phyloP scores from a whole-genome alignment of 2,888 invertebrate genomes.

The Nephrotoma flavescens region DNA sequence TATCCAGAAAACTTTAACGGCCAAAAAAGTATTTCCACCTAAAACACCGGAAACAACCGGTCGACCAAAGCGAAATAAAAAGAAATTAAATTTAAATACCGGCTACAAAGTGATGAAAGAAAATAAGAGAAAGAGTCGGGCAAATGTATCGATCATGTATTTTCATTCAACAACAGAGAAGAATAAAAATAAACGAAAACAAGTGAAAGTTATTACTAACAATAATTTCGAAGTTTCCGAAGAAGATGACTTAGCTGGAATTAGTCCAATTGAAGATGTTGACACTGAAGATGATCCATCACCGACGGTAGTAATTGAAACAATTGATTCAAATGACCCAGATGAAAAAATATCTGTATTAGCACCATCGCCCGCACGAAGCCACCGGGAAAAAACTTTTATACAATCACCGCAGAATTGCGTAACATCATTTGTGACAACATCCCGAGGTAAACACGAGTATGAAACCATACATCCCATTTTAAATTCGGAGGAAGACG shows the following conservation, averaged over 20 bases:
- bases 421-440: constrained; percentile 27
- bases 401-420: neutral
- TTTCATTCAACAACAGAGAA: neutral
- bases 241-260: neutral
- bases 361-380: neutral
- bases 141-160: neutral
- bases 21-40: neutral
- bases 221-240: neutral
- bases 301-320: neutral
- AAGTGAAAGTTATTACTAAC: neutral
- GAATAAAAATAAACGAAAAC: neutral
- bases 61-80: neutral
- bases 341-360: neutral
- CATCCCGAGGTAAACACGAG: constrained; percentile 33
- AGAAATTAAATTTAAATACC: neutral
- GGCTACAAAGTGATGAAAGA: neutral
- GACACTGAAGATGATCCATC: neutral
- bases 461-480: constrained; percentile 23
- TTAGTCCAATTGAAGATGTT: neutral
- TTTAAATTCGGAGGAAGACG: neutral
- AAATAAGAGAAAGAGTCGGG: neutral
- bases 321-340: neutral
- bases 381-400: neutral
- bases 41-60: neutral
- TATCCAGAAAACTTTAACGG: neutral